Evolutionary conservation across 2,888 invertebrate species (phyloP), one percentile per base, ranked within the genome.

Genomic region (Philhelius pedissequus): DNA sequence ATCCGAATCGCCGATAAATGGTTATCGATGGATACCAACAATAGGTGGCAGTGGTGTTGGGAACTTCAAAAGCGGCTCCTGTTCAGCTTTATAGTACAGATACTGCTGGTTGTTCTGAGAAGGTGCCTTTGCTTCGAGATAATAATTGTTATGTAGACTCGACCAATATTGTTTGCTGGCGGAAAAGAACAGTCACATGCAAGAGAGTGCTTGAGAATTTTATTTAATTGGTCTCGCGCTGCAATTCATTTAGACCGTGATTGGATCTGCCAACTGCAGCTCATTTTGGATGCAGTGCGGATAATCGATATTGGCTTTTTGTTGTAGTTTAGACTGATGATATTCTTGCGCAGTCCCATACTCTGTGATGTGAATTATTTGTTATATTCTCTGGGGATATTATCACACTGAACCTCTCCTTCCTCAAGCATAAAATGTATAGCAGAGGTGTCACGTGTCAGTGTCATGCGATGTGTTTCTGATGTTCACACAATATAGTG

Each of bases 1-100:
- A 84, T 84, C 84, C 79, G 84, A 71, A 76, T 25, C 48, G 71
- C 60, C 64, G 84, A 84, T 84, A 84, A 84, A 75, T 56, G 64
- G 58, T 76, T 84, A 84, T 84, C 84, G 84, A 84, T 84, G 79
- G 80, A 84, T 84, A 79, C 83, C 83, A 84, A 84, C 84, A 84
- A 84, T 84, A 80, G 84, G 75, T 60, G 70, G 79, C 75, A 75
- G 75, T 60, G 70, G 56, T 74, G 84, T 84, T 62, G 60, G 27
- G 66, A 52, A 84, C 84, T 76, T 84, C 84, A 84, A 84, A 84
- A 79, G 84, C 84, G 84, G 84, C 84, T 84, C 71, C 58, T 75
- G 73, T 22, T 58, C 52, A 60, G 60, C 62, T 69, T 38, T 35
- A 45, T 32, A 75, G 66, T 43, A 11, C 62, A 9, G 30, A 18